Conservation (phyloP, 2,888 invertebrate species). For the Melinaea marsaeus region DNA sequence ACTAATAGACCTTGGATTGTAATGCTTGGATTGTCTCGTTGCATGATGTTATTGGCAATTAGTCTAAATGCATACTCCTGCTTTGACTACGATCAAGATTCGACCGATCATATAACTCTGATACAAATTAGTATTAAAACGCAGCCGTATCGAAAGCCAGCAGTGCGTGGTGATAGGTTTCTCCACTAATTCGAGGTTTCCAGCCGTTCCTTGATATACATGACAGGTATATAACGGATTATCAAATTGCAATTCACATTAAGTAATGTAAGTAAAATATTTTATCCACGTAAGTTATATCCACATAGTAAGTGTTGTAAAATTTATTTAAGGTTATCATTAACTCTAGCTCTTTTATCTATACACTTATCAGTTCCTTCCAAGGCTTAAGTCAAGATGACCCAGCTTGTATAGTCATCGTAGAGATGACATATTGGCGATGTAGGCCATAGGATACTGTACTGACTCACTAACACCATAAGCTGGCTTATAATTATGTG, state of each 20-base stretch:
- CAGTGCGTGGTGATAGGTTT: background rate
- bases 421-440: background rate
- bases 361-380: slow-evolving; percentile 17
- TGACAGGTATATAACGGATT: too few species aligned
- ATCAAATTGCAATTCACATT: too few species aligned
- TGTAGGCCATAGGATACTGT: background rate
- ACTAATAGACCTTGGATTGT: too few species aligned
- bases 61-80: background rate
- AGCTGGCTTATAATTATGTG: too few species aligned
- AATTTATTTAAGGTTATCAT: background rate
- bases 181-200: background rate
- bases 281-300: too few species aligned
- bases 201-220: too few species aligned
- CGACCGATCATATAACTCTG: background rate
- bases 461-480: background rate
- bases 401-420: slow-evolving; percentile 20
- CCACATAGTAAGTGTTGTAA: too few species aligned
- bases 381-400: slow-evolving; percentile 24
- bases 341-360: slow-evolving; percentile 15
- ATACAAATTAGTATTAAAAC: background rate
- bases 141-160: background rate
- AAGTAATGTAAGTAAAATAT: too few species aligned
- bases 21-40: background rate
- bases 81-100: background rate
- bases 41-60: background rate